These are phyloP conservation scores for Pantala flavescens DNA, from an alignment of 1,140 invertebrate species.

Conservation along the genomic window DNA sequence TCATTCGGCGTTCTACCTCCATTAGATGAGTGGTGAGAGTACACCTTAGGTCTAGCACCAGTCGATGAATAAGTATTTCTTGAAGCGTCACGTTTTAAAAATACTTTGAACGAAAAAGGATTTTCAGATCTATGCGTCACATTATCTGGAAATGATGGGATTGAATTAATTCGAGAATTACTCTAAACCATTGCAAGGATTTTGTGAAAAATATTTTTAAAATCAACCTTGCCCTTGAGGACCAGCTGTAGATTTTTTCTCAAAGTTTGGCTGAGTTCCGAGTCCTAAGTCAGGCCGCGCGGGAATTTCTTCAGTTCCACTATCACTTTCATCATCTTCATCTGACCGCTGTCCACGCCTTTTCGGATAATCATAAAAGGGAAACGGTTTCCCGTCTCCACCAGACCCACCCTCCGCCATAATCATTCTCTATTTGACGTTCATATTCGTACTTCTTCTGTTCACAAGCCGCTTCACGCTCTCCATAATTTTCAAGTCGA, in stretches of 20 bases:
- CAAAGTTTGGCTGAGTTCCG: not conserved
- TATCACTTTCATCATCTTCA: not conserved
- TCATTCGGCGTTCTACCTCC: slow-evolving; percentile 24
- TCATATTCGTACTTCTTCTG: not conserved
- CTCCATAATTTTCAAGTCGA: too few relatives aligned
- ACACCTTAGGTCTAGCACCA: slow-evolving; percentile 46
- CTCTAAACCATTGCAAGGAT: not conserved
- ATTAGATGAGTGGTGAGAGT: slow-evolving; percentile 29
- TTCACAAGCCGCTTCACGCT: not conserved
- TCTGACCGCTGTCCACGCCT: not conserved
- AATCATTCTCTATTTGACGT: not conserved
- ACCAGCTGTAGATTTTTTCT: not conserved
- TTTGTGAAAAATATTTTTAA: not conserved
- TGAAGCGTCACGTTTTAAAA: not conserved
- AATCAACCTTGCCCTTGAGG: not conserved
- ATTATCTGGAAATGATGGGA: not conserved
- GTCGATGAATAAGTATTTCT: slow-evolving; percentile 3
- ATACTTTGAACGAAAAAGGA: not conserved
- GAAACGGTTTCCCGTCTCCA: not conserved
- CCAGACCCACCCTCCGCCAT: slow-evolving; percentile 5
- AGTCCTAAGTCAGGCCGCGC: not conserved
- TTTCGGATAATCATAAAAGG: not conserved
- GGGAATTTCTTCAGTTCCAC: not conserved
- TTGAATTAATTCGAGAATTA: not conserved
- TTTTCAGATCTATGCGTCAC: not conserved